Evolutionary conservation across 1,140 invertebrate species (phyloP).

Genomic region (Platyscapa corneri): DNA sequence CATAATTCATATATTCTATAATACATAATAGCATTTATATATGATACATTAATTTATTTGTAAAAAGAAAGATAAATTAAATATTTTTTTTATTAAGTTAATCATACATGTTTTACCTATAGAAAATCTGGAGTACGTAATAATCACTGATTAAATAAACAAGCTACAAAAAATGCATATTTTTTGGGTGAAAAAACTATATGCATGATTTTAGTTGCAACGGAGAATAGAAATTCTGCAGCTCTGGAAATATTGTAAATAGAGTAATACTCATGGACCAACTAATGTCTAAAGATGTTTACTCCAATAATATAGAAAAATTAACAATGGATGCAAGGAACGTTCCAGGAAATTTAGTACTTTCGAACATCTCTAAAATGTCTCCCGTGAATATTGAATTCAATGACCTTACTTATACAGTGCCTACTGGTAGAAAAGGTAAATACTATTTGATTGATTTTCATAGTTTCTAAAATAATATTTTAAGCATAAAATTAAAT

Average conservation of each 20-base stretch:
- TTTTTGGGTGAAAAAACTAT: neutral
- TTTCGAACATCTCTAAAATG: constrained; percentile 57
- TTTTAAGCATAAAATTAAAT: too few relatives aligned
- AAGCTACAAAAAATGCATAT: neutral
- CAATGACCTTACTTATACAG: constrained; percentile 80
- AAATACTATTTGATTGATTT: constrained; percentile 58
- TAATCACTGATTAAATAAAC: neutral
- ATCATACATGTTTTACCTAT: too few relatives aligned
- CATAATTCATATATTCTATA: too few relatives aligned
- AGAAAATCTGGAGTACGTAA: too few relatives aligned
- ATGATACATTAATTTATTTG: too few relatives aligned
- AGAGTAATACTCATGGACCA: neutral
- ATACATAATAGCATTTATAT: too few relatives aligned
- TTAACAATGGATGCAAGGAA: neutral
- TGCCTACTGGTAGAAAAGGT: constrained; percentile 80
- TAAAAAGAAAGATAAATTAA: too few relatives aligned
- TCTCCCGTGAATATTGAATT: constrained; percentile 83
- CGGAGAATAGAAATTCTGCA: neutral
- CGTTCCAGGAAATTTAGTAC: neutral
- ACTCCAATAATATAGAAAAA: neutral
- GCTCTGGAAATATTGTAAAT: too few relatives aligned
- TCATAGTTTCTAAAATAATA: neutral
- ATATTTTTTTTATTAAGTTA: too few relatives aligned
- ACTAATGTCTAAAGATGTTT: neutral
- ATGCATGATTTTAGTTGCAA: neutral